phyloP scores from a whole-genome alignment of 2,888 invertebrate species.

The Luffia ferchaultella region DNA sequence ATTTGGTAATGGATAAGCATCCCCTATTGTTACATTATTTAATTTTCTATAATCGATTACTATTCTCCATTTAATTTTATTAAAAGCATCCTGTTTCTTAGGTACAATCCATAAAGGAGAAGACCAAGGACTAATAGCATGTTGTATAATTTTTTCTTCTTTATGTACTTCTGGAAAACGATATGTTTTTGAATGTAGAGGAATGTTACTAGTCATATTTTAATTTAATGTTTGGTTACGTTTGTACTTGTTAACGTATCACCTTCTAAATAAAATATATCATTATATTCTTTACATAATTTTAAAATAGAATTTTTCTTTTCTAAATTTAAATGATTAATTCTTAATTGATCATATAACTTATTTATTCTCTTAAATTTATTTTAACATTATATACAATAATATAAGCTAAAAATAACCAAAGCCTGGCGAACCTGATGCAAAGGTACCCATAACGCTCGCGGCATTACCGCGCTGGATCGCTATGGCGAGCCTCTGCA shows the following conservation, averaged over 20 bases:
- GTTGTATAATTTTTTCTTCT: conserved; percentile 12
- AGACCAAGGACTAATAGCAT: conserved; percentile 9
- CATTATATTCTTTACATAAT: conserved; percentile 14
- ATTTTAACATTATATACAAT: no score
- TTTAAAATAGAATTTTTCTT: conserved; percentile 11
- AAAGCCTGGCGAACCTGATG: no score
- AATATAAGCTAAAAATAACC: no score
- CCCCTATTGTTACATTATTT: conserved; percentile 14
- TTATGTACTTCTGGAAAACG: conserved; percentile 14
- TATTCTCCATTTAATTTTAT: conserved; percentile 8
- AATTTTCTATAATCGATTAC: conserved; percentile 12
- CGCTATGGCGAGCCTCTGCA: no score
- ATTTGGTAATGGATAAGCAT: conserved; percentile 15
- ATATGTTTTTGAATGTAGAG: conserved; percentile 15
- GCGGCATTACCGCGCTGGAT: no score
- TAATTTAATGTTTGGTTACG: conserved; percentile 13
- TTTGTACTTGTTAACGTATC: conserved; percentile 13
- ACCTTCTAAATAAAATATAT: conserved; percentile 15
- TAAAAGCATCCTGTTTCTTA: conserved; percentile 11
- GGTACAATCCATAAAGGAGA: conserved; percentile 11
- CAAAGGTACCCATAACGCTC: no score
- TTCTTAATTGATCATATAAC: conserved; percentile 5
- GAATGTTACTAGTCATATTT: conserved; percentile 10
- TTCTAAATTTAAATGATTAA: conserved; percentile 13
- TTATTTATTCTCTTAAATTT: conserved; percentile 6